Conservation (phyloP, 2,113 vertebrate species). For the Pipra filicauda region DNA sequence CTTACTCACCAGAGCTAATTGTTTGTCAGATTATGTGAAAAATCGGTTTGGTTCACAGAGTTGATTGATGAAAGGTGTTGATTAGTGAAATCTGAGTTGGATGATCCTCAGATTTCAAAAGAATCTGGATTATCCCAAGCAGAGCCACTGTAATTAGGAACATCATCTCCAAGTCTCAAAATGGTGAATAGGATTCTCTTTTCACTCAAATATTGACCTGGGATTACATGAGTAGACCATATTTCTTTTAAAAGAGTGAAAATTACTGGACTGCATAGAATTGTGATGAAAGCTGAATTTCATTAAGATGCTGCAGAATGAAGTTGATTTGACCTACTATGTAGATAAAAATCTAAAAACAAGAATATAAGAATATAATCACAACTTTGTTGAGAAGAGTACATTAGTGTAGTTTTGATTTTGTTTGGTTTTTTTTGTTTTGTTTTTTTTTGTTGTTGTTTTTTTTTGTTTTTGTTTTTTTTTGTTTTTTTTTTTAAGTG, state of each 20-base stretch:
- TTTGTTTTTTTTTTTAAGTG: neutral
- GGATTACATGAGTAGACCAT: neutral
- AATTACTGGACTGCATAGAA: neutral
- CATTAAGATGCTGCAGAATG: neutral
- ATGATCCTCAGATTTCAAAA: neutral
- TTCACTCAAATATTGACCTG: neutral
- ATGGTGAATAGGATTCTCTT: neutral
- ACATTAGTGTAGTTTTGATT: neutral
- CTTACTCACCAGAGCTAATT: neutral
- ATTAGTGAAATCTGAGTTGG: neutral
- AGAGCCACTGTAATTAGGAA: neutral
- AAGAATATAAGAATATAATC: neutral
- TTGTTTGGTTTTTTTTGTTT: neutral
- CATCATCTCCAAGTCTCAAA: neutral
- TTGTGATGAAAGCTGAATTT: neutral
- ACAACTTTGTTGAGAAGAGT: fast-evolving
- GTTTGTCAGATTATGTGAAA: neutral
- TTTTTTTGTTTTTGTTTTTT: neutral
- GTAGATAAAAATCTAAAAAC: neutral
- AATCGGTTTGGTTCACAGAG: neutral
- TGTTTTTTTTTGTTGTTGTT: neutral
- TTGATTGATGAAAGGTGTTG: neutral
- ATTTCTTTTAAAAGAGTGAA: neutral
- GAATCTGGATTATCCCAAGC: neutral
- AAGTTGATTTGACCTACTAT: neutral